Conservation (phyloP, 2,113 vertebrate genomes). For the Cyphomyrus plagiostoma region DNA sequence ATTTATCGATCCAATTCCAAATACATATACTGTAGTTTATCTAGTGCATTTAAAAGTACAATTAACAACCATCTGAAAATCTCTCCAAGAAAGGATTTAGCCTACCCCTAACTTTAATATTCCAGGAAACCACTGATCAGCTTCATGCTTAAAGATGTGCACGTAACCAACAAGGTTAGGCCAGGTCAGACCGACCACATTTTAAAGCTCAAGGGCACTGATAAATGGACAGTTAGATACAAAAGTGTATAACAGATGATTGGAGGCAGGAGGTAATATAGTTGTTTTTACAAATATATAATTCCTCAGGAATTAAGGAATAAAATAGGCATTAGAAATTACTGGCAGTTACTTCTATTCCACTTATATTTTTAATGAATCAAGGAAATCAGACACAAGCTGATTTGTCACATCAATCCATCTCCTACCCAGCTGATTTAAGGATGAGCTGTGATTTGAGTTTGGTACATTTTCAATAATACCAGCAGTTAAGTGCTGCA, state of each 20-base stretch:
- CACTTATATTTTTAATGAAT: background rate
- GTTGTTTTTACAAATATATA: background rate
- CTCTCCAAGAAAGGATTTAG: background rate
- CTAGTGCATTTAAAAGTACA: background rate
- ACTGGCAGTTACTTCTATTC: background rate
- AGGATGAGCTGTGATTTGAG: background rate
- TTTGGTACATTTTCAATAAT: background rate
- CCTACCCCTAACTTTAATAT: background rate
- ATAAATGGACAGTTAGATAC: background rate
- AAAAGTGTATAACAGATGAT: background rate
- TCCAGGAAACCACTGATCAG: background rate
- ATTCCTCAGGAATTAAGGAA: background rate
- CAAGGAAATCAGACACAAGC: background rate
- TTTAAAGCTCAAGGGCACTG: background rate
- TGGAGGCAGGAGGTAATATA: background rate
- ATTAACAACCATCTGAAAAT: background rate
- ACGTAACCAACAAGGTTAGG: background rate
- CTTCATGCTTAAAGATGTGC: background rate
- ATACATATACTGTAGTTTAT: background rate
- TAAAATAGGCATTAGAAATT: background rate
- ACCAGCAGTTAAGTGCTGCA: background rate
- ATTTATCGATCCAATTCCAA: background rate
- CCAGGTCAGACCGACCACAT: background rate
- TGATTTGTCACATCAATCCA: background rate
- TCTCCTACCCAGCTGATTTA: background rate